Evolutionary conservation across 1,140 invertebrate species (phyloP).

Genomic region (Plutomurus gul): DNA sequence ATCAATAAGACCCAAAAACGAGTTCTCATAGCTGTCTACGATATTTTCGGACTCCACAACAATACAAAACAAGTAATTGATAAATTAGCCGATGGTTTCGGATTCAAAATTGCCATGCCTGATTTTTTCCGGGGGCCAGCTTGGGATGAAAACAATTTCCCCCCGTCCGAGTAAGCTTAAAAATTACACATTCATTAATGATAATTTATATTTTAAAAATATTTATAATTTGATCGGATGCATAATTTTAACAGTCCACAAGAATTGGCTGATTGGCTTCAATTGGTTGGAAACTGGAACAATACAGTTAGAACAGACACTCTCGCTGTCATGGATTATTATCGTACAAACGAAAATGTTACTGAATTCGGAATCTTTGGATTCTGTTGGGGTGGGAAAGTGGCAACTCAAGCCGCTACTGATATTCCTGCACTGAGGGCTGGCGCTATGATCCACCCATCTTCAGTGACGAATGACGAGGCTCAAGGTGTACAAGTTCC

Average conservation of each 20-base stretch:
- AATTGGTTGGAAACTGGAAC: slow-evolving; percentile 28
- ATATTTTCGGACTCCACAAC: slow-evolving; percentile 49
- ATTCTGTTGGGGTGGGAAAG: slow-evolving; percentile 50
- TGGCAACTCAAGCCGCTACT: slow-evolving; percentile 10
- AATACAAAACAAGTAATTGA: slow-evolving; percentile 45
- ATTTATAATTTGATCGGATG: too few species aligned
- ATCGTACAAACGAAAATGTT: slow-evolving; percentile 8
- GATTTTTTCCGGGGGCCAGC: slow-evolving; percentile 35
- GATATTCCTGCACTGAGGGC: slow-evolving; percentile 4
- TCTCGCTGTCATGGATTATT: slow-evolving; percentile 35
- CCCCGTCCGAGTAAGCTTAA: neutral
- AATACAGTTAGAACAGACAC: slow-evolving; percentile 33
- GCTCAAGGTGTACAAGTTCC: slow-evolving; percentile 37
- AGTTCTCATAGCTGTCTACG: slow-evolving; percentile 43
- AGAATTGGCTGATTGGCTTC: slow-evolving; percentile 27
- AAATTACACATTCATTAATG: neutral
- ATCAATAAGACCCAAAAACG: neutral
- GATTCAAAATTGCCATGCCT: slow-evolving; percentile 41
- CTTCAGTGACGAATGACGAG: slow-evolving; percentile 16
- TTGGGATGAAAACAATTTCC: slow-evolving; percentile 4
- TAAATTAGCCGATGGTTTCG: neutral
- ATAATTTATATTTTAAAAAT: neutral
- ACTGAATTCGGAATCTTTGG: slow-evolving; percentile 44
- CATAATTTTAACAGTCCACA: slow-evolving; percentile 5
- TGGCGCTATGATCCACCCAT: slow-evolving; percentile 34